Percentiles rank a stretch among this genome's conserved stretches.
Evolutionary conservation across 2,113 vertebrate species (phyloP).

Genomic region (Ictidomys tridecemlineatus): DNA sequence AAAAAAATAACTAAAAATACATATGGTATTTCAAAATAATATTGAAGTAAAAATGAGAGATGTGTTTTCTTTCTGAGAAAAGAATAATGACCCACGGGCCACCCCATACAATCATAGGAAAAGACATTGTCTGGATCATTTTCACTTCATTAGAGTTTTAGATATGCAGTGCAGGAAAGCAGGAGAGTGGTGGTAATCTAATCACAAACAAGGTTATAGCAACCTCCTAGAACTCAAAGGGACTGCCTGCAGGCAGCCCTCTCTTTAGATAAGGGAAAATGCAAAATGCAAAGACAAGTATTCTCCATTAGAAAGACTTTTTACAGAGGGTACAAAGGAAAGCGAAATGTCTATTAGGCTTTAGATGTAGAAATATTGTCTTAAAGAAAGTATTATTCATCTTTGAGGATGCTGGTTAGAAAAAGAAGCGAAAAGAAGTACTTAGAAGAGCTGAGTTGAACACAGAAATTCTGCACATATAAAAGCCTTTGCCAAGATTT

Average conservation of each 20-base stretch:
- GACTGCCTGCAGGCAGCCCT: slow-evolving; percentile 67
- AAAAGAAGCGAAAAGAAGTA: background rate
- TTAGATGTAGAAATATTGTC: slow-evolving; percentile 71
- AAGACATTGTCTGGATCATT: slow-evolving; percentile 42
- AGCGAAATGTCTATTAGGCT: slow-evolving; percentile 59
- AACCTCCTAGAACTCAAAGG: slow-evolving; percentile 72
- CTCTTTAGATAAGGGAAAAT: slow-evolving; percentile 64
- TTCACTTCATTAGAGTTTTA: slow-evolving; percentile 56
- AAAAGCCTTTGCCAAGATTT: background rate
- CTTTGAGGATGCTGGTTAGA: slow-evolving; percentile 9
- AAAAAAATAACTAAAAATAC: background rate
- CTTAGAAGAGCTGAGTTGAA: background rate
- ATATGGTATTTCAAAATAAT: background rate
- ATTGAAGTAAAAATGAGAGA: slow-evolving; percentile 4
- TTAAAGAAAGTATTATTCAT: slow-evolving; percentile 67
- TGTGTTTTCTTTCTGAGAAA: background rate
- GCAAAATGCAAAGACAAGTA: slow-evolving; percentile 55
- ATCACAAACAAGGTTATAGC: slow-evolving; percentile 71
- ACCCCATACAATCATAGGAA: background rate
- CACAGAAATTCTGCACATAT: background rate
- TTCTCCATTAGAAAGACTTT: slow-evolving; percentile 72
- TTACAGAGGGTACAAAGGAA: slow-evolving; percentile 72
- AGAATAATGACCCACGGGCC: background rate
- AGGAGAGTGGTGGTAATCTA: slow-evolving; percentile 43
- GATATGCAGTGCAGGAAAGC: slow-evolving; percentile 38